These are phyloP conservation scores for Oryctolagus cuniculus DNA, from an alignment of 2,113 vertebrate genomes.

Conservation along the genomic window mOryCun1.1 NC_091435.1:101316001-101316500, in stretches of 20 bases:
- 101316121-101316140: not conserved
- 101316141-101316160: not conserved
- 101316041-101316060: not conserved
- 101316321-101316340: slow-evolving; percentile 36
- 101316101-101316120: not conserved
- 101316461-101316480: not conserved
- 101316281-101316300: not conserved
- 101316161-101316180: not conserved
- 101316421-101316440: slow-evolving; percentile 2
- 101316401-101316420: not conserved
- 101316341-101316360: not conserved
- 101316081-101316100: not conserved
- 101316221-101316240: not conserved
- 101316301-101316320: not conserved
- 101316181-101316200: not conserved
- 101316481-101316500: no score
- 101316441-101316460: not conserved
- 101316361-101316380: not conserved
- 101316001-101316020: not conserved
- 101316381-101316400: not conserved
- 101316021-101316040: not conserved
- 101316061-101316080: not conserved
- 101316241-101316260: not conserved
- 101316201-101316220: not conserved
- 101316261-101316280: slow-evolving; percentile 25